Base-by-base conservation (phyloP, 2,113 vertebrate genomes). In the Hassar affinis region DNA sequence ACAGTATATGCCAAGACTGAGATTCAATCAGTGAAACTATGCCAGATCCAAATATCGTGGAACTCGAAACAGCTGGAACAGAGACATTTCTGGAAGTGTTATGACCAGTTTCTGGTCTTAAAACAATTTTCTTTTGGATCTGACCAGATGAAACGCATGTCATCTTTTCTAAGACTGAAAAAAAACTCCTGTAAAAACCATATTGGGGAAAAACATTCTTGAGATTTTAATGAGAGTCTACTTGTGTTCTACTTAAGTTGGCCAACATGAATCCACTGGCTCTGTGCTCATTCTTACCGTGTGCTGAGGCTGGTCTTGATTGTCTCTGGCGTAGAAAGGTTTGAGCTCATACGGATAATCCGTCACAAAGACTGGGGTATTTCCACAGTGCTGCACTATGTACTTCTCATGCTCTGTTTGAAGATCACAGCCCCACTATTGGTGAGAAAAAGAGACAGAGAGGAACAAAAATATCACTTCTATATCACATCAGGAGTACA, bases 261-360 rank as follows among this genome's bases (percentile, higher is more conserved):
- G 17, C 30, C 51, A 35, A 76, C 7, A 35, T 22, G 33, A 56
- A 77, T 33, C 33, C 74, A 56, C 51, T 35, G 22, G 25, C 61
- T 52, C 22, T 79, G 66, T 52, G 81, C 1, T 61, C 7, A 4
- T 38, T 86, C 95, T 95, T 93, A 99, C 98, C 2, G 98, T 99
- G 78, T 87, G 94, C 27, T 78, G 87, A 20, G 95, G 95, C 38
- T 89, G 90, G 74, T 97, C 95, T 86, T 93, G 94, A 86, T 99
- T 99, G 90, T 98, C 96, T 82, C 98, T 92, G 93, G 97, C 95
- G 83, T 99, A 99, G 93, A 99, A 99, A 10, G 98, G 98, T 90
- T 99, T 99, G 35, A 99, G 94, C 68, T 94, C 89, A 0, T 95
- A 95, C 0, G 98, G 98, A 86, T 98, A 99, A 93, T 98, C 94